Conservation (phyloP, 2,797 vertebrate genomes). For the Podarcis lilfordi region DNA sequence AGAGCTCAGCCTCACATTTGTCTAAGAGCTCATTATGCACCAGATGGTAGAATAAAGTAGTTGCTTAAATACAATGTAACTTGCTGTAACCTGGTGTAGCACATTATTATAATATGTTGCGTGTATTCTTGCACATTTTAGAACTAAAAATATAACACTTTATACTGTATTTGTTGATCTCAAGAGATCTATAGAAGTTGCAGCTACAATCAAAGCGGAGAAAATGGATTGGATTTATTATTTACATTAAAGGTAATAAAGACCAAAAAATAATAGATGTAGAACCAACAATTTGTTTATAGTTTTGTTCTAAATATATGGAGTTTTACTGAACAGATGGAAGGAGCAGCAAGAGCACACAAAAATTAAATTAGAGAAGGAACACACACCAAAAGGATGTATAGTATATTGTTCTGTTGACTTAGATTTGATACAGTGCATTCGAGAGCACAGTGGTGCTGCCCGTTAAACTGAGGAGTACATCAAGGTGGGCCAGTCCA, state of each 20-base stretch:
- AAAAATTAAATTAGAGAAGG: not conserved
- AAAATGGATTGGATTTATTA: not conserved
- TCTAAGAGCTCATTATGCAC: conserved; percentile 67
- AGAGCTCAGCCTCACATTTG: conserved; percentile 61
- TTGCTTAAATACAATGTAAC: conserved; percentile 72
- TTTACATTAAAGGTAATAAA: not conserved
- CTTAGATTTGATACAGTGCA: not conserved
- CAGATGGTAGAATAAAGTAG: conserved; percentile 73
- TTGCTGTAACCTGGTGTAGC: conserved; percentile 69
- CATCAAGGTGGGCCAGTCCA: not conserved
- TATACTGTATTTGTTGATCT: conserved; percentile 53
- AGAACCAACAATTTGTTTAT: not conserved
- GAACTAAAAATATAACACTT: conserved; percentile 59
- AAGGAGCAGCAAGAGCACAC: not conserved
- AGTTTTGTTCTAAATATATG: not conserved
- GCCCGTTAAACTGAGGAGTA: not conserved
- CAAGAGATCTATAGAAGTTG: conserved; percentile 57
- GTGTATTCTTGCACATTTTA: conserved; percentile 68
- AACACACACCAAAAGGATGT: not conserved
- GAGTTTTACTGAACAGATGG: not conserved
- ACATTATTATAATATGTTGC: conserved; percentile 69
- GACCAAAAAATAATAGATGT: not conserved
- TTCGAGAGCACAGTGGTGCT: not conserved
- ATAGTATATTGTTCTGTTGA: not conserved
- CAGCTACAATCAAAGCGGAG: conserved; percentile 10